Conservation (phyloP, 2,888 invertebrate species). For the Tenodera sinensis region DNA sequence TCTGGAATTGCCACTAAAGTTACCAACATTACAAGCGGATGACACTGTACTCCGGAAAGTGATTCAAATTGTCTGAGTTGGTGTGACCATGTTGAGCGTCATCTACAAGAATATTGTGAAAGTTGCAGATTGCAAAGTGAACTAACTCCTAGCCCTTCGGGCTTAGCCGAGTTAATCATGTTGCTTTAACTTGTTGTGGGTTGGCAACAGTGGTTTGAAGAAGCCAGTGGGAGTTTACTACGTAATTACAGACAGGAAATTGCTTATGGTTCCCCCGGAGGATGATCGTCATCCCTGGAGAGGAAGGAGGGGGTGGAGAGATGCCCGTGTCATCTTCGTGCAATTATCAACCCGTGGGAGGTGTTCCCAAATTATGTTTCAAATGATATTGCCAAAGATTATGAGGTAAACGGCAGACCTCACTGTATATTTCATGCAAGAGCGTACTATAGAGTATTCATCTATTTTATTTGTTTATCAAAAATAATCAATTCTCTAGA, state of each 20-base stretch:
- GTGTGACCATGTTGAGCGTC: not conserved
- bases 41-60: not conserved
- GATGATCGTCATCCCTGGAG: not conserved
- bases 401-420: not conserved
- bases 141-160: not conserved
- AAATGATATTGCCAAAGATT: constrained; percentile 11
- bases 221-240: constrained; percentile 9
- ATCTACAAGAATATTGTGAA: not conserved
- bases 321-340: constrained; percentile 8
- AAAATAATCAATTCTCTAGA: too few relatives aligned
- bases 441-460: not conserved
- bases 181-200: not conserved
- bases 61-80: not conserved
- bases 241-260: constrained; percentile 15
- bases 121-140: not conserved
- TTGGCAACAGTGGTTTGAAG: not conserved
- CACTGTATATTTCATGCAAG: not conserved
- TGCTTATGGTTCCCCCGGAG: constrained; percentile 12
- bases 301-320: not conserved
- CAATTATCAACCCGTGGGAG: not conserved
- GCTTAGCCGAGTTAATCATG: not conserved
- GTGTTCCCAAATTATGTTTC: not conserved
- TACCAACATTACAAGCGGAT: too few relatives aligned
- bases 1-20: too few relatives aligned
- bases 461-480: too few relatives aligned